phyloP scores from a whole-genome alignment of 2,797 vertebrate genomes.

The Hydrophis major region DNA sequence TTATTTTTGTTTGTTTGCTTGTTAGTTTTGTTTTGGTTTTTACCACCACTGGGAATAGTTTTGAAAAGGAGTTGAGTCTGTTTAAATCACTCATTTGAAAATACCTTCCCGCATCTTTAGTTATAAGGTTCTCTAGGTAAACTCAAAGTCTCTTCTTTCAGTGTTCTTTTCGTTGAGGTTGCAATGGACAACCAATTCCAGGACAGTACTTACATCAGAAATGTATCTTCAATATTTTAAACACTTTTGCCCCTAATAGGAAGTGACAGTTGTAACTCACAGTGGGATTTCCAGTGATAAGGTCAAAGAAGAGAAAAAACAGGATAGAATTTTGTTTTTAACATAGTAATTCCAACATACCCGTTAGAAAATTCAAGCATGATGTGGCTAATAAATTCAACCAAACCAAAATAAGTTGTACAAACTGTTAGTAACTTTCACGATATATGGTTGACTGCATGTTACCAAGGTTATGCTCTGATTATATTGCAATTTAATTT shows the following conservation, averaged over 20 bases:
- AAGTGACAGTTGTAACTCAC: conserved; percentile 19
- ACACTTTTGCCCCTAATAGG: conserved; percentile 11
- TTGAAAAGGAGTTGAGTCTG: conserved; percentile 9
- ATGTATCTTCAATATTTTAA: background rate
- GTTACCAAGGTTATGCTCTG: background rate
- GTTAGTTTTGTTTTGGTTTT: background rate
- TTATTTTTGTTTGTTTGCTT: background rate
- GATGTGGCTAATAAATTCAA: background rate
- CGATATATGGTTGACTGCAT: background rate
- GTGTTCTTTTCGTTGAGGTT: background rate
- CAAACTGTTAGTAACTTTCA: background rate
- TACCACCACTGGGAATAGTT: conserved; percentile 6
- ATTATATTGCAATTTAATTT: background rate
- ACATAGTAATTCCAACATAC: background rate
- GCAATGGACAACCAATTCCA: conserved; percentile 19
- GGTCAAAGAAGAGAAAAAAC: background rate
- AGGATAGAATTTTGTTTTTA: conserved; percentile 40
- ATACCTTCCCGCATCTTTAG: conserved; percentile 8
- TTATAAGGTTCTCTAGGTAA: conserved; percentile 57
- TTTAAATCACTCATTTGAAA: conserved; percentile 34
- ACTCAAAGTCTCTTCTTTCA: conserved; percentile 45
- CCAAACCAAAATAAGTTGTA: background rate
- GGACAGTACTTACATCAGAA: conserved; percentile 10
- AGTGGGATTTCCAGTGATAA: background rate
- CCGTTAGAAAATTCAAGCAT: background rate